phyloP scores from a whole-genome alignment of 2,113 vertebrate species.

The Egretta garzetta region DNA sequence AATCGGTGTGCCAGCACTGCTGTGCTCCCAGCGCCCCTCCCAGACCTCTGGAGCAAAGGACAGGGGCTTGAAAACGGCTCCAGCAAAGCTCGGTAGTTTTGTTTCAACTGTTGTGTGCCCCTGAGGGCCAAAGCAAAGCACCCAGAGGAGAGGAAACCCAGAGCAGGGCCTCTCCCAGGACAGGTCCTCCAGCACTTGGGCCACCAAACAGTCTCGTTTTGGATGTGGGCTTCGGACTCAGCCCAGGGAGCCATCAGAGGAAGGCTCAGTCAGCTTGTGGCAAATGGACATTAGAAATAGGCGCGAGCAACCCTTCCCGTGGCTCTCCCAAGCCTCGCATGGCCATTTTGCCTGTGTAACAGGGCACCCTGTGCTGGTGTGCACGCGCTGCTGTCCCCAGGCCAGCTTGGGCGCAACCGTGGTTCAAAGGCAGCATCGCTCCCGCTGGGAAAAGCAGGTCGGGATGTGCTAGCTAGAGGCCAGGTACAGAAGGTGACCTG shows the following conservation, averaged over 20 bases:
- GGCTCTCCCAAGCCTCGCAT: not conserved
- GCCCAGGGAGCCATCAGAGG: not conserved
- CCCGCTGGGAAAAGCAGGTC: not conserved
- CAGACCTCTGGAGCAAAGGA: not conserved
- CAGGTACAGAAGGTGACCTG: not conserved
- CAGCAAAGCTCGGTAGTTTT: not conserved
- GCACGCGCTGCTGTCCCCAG: rapidly evolving
- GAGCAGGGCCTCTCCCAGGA: not conserved
- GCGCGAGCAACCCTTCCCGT: not conserved
- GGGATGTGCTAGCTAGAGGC: not conserved
- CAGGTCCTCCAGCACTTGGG: not conserved
- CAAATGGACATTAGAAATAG: not conserved
- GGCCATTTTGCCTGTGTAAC: not conserved
- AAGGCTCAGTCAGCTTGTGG: not conserved
- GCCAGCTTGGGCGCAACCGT: not conserved
- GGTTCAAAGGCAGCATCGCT: not conserved
- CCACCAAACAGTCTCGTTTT: not conserved
- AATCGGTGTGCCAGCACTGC: not conserved
- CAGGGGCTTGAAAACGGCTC: not conserved
- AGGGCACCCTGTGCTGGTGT: not conserved
- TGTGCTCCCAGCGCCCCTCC: not conserved
- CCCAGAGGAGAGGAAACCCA: not conserved
- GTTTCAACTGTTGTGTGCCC: not conserved
- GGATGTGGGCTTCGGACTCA: not conserved
- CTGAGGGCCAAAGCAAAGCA: not conserved